Percentiles rank a stretch among this genome's conserved stretches.
phyloP scores from a whole-genome alignment of 1,140 invertebrate genomes.

The Ectropis grisescens region DNA sequence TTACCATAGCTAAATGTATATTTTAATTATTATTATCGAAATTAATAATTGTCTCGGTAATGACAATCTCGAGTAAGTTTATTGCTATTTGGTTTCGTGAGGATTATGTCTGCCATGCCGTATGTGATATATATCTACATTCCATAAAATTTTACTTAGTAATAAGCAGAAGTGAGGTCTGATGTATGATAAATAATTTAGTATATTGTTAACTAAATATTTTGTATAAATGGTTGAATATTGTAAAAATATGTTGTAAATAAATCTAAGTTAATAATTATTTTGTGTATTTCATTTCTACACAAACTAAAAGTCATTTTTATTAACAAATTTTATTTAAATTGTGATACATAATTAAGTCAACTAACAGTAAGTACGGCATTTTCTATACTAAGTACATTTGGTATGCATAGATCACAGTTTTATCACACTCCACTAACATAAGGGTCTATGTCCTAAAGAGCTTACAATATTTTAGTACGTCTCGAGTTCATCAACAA shows the following conservation, averaged over 20 bases:
- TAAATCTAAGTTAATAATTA: conserved; percentile 60
- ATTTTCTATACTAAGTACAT: too few species aligned
- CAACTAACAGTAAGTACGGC: too few species aligned
- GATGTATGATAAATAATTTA: conserved; percentile 54
- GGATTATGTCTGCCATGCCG: conserved; percentile 29
- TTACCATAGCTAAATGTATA: conserved; percentile 58
- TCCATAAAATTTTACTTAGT: conserved; percentile 14
- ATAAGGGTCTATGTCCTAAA: too few species aligned
- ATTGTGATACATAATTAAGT: too few species aligned
- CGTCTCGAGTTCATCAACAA: too few species aligned
- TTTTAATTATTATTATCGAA: conserved; percentile 19
- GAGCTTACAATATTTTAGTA: too few species aligned
- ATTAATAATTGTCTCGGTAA: too few species aligned
- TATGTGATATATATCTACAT: conserved; percentile 54
- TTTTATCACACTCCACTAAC: too few species aligned
- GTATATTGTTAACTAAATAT: conserved; percentile 63
- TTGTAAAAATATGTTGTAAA: conserved; percentile 69
- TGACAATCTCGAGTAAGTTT: conserved; percentile 2
- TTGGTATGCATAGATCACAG: too few species aligned
- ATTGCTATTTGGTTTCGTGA: conserved; percentile 1
- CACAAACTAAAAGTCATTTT: too few species aligned
- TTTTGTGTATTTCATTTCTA: conserved; percentile 14
- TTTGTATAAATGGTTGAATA: conserved; percentile 68
- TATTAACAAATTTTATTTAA: too few species aligned
- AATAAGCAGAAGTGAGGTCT: conserved; percentile 36